A percentile compares a stretch with the other conserved stretches of the same genome.
phyloP scores from a whole-genome alignment of 2,113 vertebrate species.

The Oxygymnocypris stewartii region DNA sequence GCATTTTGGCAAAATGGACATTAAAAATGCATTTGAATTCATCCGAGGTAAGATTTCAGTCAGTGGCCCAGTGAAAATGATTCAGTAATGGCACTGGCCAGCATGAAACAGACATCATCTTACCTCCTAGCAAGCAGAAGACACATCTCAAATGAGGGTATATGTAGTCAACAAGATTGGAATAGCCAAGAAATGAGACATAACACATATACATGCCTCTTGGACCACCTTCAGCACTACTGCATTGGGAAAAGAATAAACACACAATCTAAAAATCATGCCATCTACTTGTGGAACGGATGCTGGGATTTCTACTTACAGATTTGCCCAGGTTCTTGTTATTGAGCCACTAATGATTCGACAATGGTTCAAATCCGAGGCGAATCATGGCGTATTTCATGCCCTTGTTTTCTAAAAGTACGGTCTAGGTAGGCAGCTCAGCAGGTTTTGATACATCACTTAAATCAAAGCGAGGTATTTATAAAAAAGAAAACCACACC shows the following conservation, averaged over 20 bases:
- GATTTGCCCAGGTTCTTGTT: constrained; percentile 8
- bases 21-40: constrained; percentile 44
- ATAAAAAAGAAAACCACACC: not conserved
- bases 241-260: not conserved
- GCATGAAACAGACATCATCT: constrained; percentile 33
- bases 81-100: constrained; percentile 26
- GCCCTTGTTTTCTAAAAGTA: not conserved
- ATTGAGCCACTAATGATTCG: not conserved
- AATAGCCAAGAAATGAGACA: constrained; percentile 6
- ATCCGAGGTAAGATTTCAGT: constrained; percentile 29
- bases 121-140: not conserved
- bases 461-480: not conserved
- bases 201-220: not conserved
- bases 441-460: not conserved
- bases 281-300: not conserved
- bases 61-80: constrained; percentile 13
- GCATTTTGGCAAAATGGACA: constrained; percentile 36
- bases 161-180: constrained; percentile 12
- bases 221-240: not conserved
- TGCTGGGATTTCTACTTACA: not conserved
- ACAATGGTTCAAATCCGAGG: not conserved
- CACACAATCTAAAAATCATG: not conserved
- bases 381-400: not conserved
- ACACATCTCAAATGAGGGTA: constrained; percentile 11
- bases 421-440: not conserved